These are phyloP conservation scores for Cephus cinctus DNA, from an alignment of 1,140 invertebrate genomes.

Conservation along the genomic window DNA sequence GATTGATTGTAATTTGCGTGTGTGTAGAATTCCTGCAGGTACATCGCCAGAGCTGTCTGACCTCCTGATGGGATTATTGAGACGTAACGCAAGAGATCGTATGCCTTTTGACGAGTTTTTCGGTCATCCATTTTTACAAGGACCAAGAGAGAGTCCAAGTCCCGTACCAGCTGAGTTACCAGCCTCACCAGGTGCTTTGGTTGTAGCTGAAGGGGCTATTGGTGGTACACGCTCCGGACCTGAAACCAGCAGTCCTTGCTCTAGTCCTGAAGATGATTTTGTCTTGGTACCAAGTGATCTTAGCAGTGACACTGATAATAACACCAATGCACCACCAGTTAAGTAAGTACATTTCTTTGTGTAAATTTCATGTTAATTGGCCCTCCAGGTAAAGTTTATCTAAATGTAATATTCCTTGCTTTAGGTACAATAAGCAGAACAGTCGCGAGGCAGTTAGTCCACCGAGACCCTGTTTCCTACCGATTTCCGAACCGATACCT, in stretches of 20 bases:
- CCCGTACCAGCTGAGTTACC: slow-evolving; percentile 46
- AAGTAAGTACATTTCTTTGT: slow-evolving; percentile 30
- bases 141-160: slow-evolving; percentile 55
- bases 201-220: slow-evolving; percentile 37
- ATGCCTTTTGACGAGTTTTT: slow-evolving; percentile 97
- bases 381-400: not conserved
- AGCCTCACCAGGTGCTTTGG: slow-evolving; percentile 44
- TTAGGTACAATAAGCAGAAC: slow-evolving; percentile 41
- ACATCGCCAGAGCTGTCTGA: slow-evolving; percentile 88
- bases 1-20: not conserved
- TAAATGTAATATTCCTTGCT: slow-evolving; percentile 7
- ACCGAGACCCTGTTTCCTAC: slow-evolving; percentile 67
- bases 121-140: slow-evolving; percentile 85
- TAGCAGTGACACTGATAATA: slow-evolving; percentile 57
- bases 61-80: slow-evolving; percentile 82
- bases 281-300: slow-evolving; percentile 79
- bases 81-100: slow-evolving; percentile 90
- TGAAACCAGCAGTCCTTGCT: slow-evolving; percentile 56
- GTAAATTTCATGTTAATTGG: not conserved
- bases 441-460: slow-evolving; percentile 59
- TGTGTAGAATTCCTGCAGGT: slow-evolving; percentile 82
- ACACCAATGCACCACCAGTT: slow-evolving; percentile 39
- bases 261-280: slow-evolving; percentile 82
- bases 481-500: slow-evolving; percentile 75
- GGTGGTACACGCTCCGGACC: slow-evolving; percentile 40